A percentile compares a stretch with the other conserved stretches of the same genome.
These are phyloP conservation scores for Archegozetes longisetosus DNA, from an alignment of 1,140 invertebrate species.

Conservation along the genomic window DNA sequence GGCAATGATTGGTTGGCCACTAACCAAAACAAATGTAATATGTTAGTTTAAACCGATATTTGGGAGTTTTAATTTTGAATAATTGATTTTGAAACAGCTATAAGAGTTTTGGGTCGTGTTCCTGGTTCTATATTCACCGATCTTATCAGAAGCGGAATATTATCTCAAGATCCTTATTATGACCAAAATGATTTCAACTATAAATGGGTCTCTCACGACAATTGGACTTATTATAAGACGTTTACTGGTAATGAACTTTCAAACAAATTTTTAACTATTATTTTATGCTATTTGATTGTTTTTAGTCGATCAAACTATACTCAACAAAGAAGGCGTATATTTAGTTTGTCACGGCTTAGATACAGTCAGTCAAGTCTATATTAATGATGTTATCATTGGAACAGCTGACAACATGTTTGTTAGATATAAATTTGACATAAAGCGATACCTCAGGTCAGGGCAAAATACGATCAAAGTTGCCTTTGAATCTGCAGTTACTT, in stretches of 20 bases:
- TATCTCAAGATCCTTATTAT: slow-evolving; percentile 50
- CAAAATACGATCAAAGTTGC: slow-evolving; percentile 47
- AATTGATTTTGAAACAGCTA: background rate
- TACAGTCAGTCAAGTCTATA: slow-evolving; percentile 52
- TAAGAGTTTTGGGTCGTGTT: slow-evolving; percentile 31
- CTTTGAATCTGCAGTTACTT: slow-evolving; percentile 57
- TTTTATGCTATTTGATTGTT: background rate
- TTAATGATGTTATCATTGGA: slow-evolving; percentile 53
- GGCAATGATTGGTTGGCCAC: slow-evolving; percentile 1
- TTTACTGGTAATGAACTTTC: slow-evolving; percentile 26
- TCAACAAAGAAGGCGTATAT: slow-evolving; percentile 29
- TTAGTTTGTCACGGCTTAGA: slow-evolving; percentile 73
- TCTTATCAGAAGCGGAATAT: slow-evolving; percentile 37
- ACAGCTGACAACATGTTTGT: slow-evolving; percentile 75
- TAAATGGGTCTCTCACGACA: slow-evolving; percentile 58
- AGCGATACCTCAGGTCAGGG: slow-evolving; percentile 32
- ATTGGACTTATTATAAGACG: slow-evolving; percentile 51
- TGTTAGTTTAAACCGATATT: background rate
- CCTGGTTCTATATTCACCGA: slow-evolving; percentile 77
- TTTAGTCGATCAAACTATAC: slow-evolving; percentile 20
- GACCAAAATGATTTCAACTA: slow-evolving; percentile 59
- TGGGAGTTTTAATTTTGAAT: background rate
- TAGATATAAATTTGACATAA: slow-evolving; percentile 57
- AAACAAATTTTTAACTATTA: background rate
- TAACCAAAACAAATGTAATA: background rate